Conservation (phyloP, 2,797 vertebrate genomes). For the Melanotaenia boesemani region DNA sequence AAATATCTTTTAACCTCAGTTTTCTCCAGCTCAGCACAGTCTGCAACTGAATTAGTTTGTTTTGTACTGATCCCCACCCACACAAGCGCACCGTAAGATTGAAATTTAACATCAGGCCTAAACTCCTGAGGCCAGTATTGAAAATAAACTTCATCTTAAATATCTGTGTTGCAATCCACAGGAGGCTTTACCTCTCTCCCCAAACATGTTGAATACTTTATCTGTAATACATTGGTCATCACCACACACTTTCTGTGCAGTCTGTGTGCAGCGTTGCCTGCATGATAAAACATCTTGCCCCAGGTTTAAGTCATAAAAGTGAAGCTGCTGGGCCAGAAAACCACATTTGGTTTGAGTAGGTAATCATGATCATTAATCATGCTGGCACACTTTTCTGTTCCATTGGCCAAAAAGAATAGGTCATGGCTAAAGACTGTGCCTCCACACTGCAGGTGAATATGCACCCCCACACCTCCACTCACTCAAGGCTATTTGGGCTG, state of each 20-base stretch:
- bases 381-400: conserved; percentile 72
- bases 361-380: conserved; percentile 92
- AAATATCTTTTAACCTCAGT: conserved; percentile 34
- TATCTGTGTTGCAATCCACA: conserved; percentile 32
- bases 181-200: conserved; percentile 38
- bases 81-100: conserved; percentile 17
- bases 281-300: conserved; percentile 77
- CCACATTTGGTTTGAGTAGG: conserved; percentile 85
- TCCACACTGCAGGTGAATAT: conserved; percentile 60
- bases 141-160: conserved; percentile 32
- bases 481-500: conserved; percentile 67
- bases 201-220: conserved; percentile 61
- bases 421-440: conserved; percentile 76
- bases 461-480: conserved; percentile 29
- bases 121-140: conserved; percentile 27
- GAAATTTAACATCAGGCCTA: conserved; percentile 24
- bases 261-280: conserved; percentile 54
- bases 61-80: conserved; percentile 35
- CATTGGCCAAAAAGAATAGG: conserved; percentile 78
- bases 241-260: conserved; percentile 46
- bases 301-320: conserved; percentile 87
- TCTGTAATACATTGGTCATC: conserved; percentile 60
- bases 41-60: conserved; percentile 56
- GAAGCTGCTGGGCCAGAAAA: conserved; percentile 86
- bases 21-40: conserved; percentile 10